Conservation (phyloP, 2,113 vertebrate genomes). For the Xenus cinereus region DNA sequence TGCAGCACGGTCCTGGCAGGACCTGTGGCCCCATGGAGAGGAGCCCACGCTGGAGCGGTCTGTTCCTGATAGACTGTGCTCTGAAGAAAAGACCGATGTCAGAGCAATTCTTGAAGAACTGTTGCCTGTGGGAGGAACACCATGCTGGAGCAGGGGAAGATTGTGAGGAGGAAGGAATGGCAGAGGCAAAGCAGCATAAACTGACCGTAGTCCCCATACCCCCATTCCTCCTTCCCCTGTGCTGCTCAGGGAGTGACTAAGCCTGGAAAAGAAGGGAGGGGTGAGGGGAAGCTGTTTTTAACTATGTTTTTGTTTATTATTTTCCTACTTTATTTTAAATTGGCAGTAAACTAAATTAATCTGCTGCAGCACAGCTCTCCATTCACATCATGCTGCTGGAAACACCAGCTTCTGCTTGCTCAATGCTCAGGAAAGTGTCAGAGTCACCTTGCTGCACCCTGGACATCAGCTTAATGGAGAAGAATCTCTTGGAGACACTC, state of each 20-base stretch:
- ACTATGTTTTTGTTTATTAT: background rate
- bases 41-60: accelerated
- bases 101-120: background rate
- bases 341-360: background rate
- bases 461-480: background rate
- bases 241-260: background rate
- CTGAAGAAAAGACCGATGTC: background rate
- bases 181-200: background rate
- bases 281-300: background rate
- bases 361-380: background rate
- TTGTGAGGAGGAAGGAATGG: background rate
- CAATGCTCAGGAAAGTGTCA: background rate
- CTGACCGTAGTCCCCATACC: background rate
- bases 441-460: background rate
- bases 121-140: background rate
- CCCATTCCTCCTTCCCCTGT: background rate
- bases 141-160: background rate
- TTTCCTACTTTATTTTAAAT: background rate
- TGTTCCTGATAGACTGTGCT: background rate
- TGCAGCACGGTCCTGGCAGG: background rate
- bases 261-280: background rate
- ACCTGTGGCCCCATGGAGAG: background rate
- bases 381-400: background rate
- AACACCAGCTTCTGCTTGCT: background rate
- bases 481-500: background rate